Percentiles rank a stretch among this genome's conserved stretches.
phyloP scores from a whole-genome alignment of 2,888 invertebrate genomes.

The Pemphredon lugubris region DNA sequence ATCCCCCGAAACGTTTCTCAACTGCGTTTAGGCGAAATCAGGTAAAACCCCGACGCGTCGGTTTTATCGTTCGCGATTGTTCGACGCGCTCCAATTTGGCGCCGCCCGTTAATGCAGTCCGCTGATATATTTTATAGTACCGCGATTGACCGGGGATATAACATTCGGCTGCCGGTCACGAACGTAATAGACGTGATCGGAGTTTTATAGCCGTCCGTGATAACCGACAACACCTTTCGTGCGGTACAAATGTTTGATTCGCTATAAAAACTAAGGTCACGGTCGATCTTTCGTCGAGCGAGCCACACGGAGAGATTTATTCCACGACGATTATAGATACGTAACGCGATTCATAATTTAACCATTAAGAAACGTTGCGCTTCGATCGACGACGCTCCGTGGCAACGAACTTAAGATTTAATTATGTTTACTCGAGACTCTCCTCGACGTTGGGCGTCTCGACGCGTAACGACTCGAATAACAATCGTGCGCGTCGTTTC shows the following conservation, averaged over 20 bases:
- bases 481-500: not conserved
- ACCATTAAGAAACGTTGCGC: not conserved
- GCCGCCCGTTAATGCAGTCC: constrained; percentile 34
- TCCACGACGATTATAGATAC: not conserved
- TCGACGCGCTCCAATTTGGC: constrained; percentile 17
- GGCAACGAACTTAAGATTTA: too few species aligned
- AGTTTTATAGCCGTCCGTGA: constrained; percentile 50
- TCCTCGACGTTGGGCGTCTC: not conserved
- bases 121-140: constrained; percentile 42
- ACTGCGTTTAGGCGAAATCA: too few species aligned
- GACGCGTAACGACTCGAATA: not conserved
- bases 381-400: too few species aligned
- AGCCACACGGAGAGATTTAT: constrained; percentile 4
- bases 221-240: constrained; percentile 42
- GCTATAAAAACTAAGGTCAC: constrained; percentile 38
- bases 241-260: constrained; percentile 2
- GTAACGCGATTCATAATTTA: not conserved
- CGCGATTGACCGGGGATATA: constrained; percentile 55
- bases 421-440: not conserved
- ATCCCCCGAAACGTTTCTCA: too few species aligned
- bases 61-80: constrained; percentile 7
- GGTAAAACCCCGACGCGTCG: constrained; percentile 7
- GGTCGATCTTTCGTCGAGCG: constrained; percentile 18
- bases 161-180: constrained; percentile 59
- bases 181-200: constrained; percentile 58